Evolutionary conservation across 2,888 invertebrate species (phyloP), one percentile per base, ranked within the genome.

Genomic region (Cyclophora punctaria): DNA sequence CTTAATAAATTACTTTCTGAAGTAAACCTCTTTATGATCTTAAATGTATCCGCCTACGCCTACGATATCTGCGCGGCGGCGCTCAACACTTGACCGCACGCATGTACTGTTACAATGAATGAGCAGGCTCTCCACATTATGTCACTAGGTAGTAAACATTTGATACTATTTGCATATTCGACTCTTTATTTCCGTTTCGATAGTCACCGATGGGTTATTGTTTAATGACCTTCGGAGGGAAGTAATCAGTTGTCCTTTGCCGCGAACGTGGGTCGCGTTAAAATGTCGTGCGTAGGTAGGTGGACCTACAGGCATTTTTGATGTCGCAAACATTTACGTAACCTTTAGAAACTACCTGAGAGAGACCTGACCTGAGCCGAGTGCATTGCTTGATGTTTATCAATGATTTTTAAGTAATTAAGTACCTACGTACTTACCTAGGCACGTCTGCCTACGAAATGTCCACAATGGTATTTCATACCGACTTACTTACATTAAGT

Each of bases 91-190:
- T 75, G 60, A 55, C 57, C 50, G 33, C 70, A 42, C 63, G 62
- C 71, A 53, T 66, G 73, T 86, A 83, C 82, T 47, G 72, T 76
- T 63, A 71, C 78, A 78, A 80, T 86, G 84, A 87, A 86, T 87
- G 87, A 84, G 81, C 76, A 69, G 69, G 73, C 69, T 68, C 66
- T 68, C 33, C 34, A 44, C 34, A 37, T 44, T 67, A 69, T 59
- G 63, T 66, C 66, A 68, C 69, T 71, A 67, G 63, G 69, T 70
- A 71, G 70, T 73, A 65, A 69, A 59, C 69, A 62, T 69, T 73
- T 64, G 71, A 76, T 77, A 64, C 57, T 58, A 82, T 85, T 84
- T 80, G 78, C 83, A 84, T 86, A 80, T 80, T 78, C 71, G 73
- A 76, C 78, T 78, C 79, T 79, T 77, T 76, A 75, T 87, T 86